Conservation (phyloP, 2,888 invertebrate species). For the Dryococelus australis region DNA sequence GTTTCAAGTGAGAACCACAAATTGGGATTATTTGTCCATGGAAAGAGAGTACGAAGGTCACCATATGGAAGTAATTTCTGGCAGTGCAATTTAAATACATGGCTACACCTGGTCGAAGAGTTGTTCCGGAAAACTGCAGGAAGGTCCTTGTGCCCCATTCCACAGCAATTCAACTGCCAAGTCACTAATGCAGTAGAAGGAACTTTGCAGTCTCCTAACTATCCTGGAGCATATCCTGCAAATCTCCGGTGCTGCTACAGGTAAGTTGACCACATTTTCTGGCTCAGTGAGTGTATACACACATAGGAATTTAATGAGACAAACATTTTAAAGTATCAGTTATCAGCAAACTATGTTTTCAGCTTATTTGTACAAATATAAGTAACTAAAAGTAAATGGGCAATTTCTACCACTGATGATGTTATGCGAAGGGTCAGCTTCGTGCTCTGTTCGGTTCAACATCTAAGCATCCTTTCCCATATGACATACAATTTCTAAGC, state of each 20-base stretch:
- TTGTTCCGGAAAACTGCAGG: background rate
- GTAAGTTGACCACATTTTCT: constrained; percentile 50
- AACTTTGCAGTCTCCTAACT: constrained; percentile 59
- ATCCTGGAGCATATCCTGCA: constrained; percentile 59
- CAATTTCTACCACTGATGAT: too few relatives aligned
- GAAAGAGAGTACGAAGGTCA: background rate
- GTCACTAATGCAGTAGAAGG: constrained; percentile 55
- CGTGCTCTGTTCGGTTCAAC: too few relatives aligned
- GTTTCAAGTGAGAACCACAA: background rate
- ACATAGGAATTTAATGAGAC: too few relatives aligned
- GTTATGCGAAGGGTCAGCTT: too few relatives aligned
- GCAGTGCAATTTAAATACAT: background rate
- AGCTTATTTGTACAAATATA: too few relatives aligned
- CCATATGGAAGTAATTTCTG: background rate
- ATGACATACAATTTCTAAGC: too few relatives aligned
- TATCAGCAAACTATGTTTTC: too few relatives aligned
- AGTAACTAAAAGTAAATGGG: too few relatives aligned
- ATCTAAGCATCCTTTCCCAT: too few relatives aligned
- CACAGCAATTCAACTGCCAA: constrained; percentile 52
- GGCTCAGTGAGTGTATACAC: too few relatives aligned
- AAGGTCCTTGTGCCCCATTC: background rate
- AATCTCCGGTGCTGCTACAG: constrained; percentile 60
- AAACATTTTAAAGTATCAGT: too few relatives aligned
- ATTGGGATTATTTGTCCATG: background rate
- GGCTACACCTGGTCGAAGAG: background rate